These are phyloP conservation scores for Silurus glanis DNA, from an alignment of 2,113 vertebrate species.

Conservation along the genomic window DNA sequence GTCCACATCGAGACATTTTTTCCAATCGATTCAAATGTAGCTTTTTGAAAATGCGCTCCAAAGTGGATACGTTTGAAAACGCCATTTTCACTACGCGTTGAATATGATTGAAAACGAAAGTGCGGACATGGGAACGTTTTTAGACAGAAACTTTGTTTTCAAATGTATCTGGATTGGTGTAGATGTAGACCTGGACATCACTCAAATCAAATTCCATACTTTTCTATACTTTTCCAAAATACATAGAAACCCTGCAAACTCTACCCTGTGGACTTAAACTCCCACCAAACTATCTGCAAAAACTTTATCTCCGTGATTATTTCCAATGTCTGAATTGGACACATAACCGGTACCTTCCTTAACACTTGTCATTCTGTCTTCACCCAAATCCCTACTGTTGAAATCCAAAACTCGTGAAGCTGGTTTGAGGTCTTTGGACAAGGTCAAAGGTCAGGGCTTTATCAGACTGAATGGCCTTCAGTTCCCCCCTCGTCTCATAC, in stretches of 20 bases:
- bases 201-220: too few species aligned
- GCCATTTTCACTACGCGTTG: too few species aligned
- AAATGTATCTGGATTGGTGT: too few species aligned
- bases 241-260: not conserved
- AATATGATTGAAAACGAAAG: too few species aligned
- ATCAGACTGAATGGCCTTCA: slow-evolving; percentile 32
- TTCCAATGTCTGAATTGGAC: not conserved
- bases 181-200: too few species aligned
- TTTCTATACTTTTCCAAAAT: too few species aligned
- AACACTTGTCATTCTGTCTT: not conserved
- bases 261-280: not conserved
- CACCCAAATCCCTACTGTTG: not conserved
- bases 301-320: not conserved
- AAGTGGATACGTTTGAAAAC: too few species aligned
- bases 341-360: not conserved
- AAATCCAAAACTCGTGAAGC: slow-evolving; percentile 8
- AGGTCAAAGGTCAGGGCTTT: slow-evolving; percentile 44
- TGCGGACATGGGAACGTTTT: too few species aligned
- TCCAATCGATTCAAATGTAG: too few species aligned
- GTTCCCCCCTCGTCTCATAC: not conserved
- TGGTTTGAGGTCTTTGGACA: slow-evolving; percentile 26
- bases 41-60: too few species aligned
- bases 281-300: not conserved
- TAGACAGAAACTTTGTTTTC: too few species aligned
- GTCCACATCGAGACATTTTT: too few species aligned